Conservation (phyloP, 2,113 vertebrate genomes). For the Callipepla californica region DNA sequence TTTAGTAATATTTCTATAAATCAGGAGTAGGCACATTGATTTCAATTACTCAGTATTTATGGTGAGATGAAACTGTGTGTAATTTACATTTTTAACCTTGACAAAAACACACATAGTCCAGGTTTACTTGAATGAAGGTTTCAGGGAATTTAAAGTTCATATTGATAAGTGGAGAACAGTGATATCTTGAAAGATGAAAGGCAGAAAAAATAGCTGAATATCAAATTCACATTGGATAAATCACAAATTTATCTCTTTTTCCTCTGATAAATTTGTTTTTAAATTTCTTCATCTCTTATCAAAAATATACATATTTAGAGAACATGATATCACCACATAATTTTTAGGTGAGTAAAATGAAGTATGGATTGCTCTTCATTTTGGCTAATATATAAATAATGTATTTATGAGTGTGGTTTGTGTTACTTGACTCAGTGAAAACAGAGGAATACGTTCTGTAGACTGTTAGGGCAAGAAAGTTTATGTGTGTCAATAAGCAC, state of each 20-base stretch:
- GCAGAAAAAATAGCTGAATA: neutral
- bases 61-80: neutral
- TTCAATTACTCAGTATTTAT: conserved; percentile 33
- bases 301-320: neutral
- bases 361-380: neutral
- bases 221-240: neutral
- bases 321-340: neutral
- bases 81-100: conserved; percentile 32
- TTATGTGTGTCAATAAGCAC: neutral
- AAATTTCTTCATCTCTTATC: neutral
- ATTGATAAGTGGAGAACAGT: neutral
- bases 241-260: neutral
- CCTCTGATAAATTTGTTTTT: neutral
- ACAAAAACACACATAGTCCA: neutral
- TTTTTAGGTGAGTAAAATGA: neutral
- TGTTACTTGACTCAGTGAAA: neutral
- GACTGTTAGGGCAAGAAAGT: neutral
- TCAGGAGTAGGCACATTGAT: conserved; percentile 7
- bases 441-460: neutral
- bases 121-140: neutral
- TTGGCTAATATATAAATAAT: neutral
- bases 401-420: neutral
- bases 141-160: neutral
- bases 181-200: neutral
- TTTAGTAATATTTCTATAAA: neutral